Evolutionary conservation across 2,888 invertebrate genomes (phyloP), one percentile per base, ranked within the genome.

Genomic region (Caenorhabditis zanzibari): DNA sequence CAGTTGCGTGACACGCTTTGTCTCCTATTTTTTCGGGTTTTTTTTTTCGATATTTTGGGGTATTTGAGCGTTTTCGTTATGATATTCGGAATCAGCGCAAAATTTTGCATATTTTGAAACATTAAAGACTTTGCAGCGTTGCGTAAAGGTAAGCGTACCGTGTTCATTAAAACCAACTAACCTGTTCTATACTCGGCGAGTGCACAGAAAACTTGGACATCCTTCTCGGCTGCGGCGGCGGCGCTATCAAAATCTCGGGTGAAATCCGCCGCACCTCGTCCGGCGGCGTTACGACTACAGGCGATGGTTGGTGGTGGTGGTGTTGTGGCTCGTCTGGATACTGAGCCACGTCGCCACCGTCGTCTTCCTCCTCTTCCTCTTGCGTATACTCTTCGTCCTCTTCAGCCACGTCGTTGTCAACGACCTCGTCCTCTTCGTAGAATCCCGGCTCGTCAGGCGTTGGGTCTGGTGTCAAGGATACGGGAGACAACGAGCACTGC

Each of bases 181-280:
- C 90, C 90, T 90, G 90, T 66, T 90, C 90, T 32, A 88, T 89
- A 26, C 88, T 88, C 56, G 89, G 88, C 16, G 86, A 88, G 71
- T 89, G 86, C 9, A 89, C 88, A 5, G 89, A 90, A 47, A 87
- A 85, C 61, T 88, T 88, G 16, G 90, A 89, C 72, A 80, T 71
- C 19, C 83, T 47, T n/a, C 83, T 63, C 16, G 69, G 80, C 41
- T 83, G 83, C 6, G 68, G 82, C 22, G 81, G 75, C 22, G 77
- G 77, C n/a, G 77, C 77, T 10, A 82, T 80, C 38, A 63, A 61
- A 28, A 81, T 73, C 38, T 74, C 81, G 2, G 74, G 68, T 12
- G 81, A 73, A 7, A 71, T 63, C 52, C 77, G 26, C 16, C 63
- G 61, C 10, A 63, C 35, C 9, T 77, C 77, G 69, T 77, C 77